Percentiles rank a stretch among this genome's conserved stretches.
These are phyloP conservation scores for Pocota personata DNA, from an alignment of 2,888 invertebrate genomes.

Conservation along the genomic window DNA sequence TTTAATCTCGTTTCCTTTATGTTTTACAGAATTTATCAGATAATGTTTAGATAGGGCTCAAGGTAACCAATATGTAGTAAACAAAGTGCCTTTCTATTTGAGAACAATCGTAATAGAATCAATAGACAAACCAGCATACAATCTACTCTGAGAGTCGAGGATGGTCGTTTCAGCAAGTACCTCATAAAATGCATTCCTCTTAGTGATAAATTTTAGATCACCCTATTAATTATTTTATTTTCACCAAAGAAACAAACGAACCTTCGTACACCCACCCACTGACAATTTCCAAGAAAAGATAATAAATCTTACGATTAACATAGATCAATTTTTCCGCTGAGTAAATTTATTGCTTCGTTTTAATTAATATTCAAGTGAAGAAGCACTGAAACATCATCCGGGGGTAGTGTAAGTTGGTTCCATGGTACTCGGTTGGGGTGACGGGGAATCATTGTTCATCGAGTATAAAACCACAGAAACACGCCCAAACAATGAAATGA, in stretches of 20 bases:
- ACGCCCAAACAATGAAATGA: constrained; percentile 48
- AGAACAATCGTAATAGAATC: no score
- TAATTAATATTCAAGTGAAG: constrained; percentile 63
- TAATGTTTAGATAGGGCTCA: no score
- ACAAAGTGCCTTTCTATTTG: no score
- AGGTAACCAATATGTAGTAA: no score
- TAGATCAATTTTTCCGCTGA: constrained; percentile 63
- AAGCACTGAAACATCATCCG: not conserved
- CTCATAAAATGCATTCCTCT: not conserved
- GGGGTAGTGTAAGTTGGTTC: not conserved
- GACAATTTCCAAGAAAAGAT: constrained; percentile 28
- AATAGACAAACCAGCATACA: no score
- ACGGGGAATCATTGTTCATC: constrained; percentile 25
- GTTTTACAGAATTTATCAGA: no score
- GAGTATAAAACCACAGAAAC: constrained; percentile 44
- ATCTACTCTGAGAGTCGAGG: no score
- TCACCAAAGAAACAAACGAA: not conserved
- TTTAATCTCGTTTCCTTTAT: no score
- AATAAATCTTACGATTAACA: constrained; percentile 63
- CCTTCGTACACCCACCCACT: not conserved
- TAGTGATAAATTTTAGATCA: not conserved
- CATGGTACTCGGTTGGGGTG: not conserved
- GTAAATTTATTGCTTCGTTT: constrained; percentile 55
- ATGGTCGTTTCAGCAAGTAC: not conserved
- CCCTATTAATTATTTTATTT: not conserved